These are phyloP conservation scores for Psilanteris sp. DNA, from an alignment of 1,140 invertebrate species.

Conservation along the genomic window DNA sequence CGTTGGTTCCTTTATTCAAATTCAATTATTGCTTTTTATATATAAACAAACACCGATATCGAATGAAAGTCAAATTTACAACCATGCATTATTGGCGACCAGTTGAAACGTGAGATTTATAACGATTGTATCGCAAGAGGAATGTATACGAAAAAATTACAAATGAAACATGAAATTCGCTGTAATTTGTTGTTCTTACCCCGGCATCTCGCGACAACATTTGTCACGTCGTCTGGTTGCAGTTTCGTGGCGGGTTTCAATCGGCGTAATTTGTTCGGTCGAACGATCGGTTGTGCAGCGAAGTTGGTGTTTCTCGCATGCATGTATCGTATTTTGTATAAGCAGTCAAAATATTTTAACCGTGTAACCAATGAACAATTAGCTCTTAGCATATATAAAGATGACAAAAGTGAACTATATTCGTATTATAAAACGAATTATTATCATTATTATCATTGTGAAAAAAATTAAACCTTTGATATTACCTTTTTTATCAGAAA, in stretches of 20 bases:
- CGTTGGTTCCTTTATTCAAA: conserved; percentile 35
- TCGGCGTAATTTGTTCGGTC: conserved; percentile 1
- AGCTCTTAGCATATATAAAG: conserved; percentile 32
- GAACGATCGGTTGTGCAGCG: conserved; percentile 32
- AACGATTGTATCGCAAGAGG: conserved; percentile 39
- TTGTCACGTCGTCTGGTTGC: no score
- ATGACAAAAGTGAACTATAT: conserved; percentile 38
- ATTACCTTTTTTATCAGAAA: no score
- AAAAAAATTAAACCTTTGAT: no score
- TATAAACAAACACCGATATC: conserved; percentile 23
- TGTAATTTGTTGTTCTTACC: conserved; percentile 7
- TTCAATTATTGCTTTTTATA: conserved; percentile 57
- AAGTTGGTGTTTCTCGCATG: conserved; percentile 51
- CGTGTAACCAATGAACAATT: conserved; percentile 31
- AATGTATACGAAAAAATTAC: conserved; percentile 53
- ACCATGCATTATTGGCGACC: conserved; percentile 16
- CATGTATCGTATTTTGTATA: conserved; percentile 52
- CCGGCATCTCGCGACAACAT: background rate
- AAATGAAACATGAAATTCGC: conserved; percentile 47
- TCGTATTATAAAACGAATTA: no score
- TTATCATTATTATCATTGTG: no score
- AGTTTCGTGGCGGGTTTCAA: no score
- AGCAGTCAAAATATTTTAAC: conserved; percentile 35
- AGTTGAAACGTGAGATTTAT: conserved; percentile 42
- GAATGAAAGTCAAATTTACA: conserved; percentile 52